Evolutionary conservation across 2,797 vertebrate genomes (phyloP).

Genomic region (Holocentrus rufus): DNA sequence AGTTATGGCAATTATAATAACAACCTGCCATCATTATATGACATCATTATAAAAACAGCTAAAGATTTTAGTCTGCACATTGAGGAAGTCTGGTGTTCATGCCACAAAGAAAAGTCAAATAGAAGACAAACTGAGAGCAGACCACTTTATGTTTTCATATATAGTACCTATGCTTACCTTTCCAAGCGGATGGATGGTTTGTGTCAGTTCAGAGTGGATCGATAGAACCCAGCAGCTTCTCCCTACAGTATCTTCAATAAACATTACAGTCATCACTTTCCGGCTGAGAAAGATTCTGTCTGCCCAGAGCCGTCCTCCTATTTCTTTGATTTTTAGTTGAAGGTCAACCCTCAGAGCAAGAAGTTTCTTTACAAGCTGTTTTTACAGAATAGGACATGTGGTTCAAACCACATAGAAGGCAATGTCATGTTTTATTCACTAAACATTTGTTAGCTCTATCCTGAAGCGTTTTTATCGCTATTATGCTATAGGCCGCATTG

Average conservation of each 20-base stretch:
- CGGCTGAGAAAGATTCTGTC: constrained; percentile 3
- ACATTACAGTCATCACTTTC: constrained; percentile 24
- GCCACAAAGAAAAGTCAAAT: no score
- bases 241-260: constrained; percentile 14
- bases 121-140: no score
- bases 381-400: constrained; percentile 22
- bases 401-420: constrained; percentile 22
- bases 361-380: constrained; percentile 18
- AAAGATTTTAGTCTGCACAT: no score
- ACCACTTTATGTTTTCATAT: background rate
- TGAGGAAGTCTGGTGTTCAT: no score
- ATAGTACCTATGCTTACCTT: background rate
- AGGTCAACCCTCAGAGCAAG: constrained; percentile 34
- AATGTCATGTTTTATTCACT: constrained; percentile 44
- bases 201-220: constrained; percentile 20
- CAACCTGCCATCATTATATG: no score
- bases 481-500: background rate
- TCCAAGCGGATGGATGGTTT: constrained; percentile 8
- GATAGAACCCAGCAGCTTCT: constrained; percentile 5
- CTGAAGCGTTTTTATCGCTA: background rate
- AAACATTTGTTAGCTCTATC: constrained; percentile 15
- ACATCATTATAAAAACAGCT: no score
- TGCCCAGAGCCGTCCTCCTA: constrained; percentile 10
- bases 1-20: no score
- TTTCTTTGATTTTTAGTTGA: constrained; percentile 34